Percentiles rank a stretch among this genome's conserved stretches.
These are phyloP conservation scores for Baryphthengus martii DNA, from an alignment of 2,113 vertebrate species.

Conservation along the genomic window DNA sequence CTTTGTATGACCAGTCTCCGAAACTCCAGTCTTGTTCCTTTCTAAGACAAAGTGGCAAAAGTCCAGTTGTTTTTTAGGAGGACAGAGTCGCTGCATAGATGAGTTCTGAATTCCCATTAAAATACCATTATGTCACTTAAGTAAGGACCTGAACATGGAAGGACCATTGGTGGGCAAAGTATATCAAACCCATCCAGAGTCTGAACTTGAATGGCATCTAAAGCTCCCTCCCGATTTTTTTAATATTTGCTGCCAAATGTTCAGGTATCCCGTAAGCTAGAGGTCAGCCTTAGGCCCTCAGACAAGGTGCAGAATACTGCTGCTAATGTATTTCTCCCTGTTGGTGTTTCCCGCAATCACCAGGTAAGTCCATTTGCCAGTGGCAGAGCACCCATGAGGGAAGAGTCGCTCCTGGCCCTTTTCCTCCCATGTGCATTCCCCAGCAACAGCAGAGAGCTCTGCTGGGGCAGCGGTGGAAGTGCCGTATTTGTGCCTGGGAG, in stretches of 20 bases:
- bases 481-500: not conserved
- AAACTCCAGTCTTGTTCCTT: not conserved
- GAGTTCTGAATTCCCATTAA: not conserved
- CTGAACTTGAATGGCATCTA: not conserved
- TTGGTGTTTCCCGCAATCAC: not conserved
- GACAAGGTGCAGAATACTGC: not conserved
- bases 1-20: not conserved
- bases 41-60: not conserved
- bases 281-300: not conserved
- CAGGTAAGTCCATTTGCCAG: not conserved
- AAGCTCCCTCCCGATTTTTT: not conserved
- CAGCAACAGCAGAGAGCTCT: not conserved
- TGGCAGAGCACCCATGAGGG: not conserved
- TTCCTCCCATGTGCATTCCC: not conserved
- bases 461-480: not conserved
- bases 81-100: not conserved
- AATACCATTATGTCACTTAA: not conserved
- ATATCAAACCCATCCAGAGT: not conserved
- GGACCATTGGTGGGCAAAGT: not conserved
- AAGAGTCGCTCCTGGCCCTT: accelerated
- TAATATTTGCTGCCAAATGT: not conserved
- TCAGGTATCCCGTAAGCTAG: not conserved
- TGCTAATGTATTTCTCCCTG: not conserved
- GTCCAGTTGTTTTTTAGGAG: not conserved
- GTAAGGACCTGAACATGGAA: not conserved